Base-by-base conservation (phyloP, 1,140 invertebrate genomes). In the Diabrotica virgifera region DNA sequence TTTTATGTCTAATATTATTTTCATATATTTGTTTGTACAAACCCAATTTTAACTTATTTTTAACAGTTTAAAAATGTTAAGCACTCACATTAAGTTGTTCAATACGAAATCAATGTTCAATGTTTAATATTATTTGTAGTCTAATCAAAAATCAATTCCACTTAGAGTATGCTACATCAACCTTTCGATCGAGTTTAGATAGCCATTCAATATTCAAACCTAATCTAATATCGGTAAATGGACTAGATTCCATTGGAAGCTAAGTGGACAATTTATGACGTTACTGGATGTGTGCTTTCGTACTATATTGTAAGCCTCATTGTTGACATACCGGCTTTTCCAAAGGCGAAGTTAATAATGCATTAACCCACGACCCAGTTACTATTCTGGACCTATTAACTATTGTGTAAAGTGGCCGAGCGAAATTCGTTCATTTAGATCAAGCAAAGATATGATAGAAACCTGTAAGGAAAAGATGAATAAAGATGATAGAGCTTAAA, bases 151-250 rank as follows among this genome's bases (percentile, higher is more conserved):
- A 24, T 24, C 24, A 24, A 24, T 24, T 24, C 4, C 24, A 24
- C 24, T 24, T 24, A 24, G 24, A 24, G 24, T 24, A 24, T 24
- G 24, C 24, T 24, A 24, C 24, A 24, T 24, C 24, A 24, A 24
- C 24, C 24, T 56, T 46, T 46, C n/a, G n/a, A 46, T 46, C 40
- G n/a, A 46, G 40, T 46, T 46, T 46, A 46, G 8, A 46, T n/a
- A 46, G 40, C 8, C 8, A 46, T 46, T 46, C 40, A 46, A 8
- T 46, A n/a, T 46, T 46, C 8, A n/a, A 46, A 46, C 40, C n/a
- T n/a, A 46, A 46, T 46, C 40, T 46, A 46, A 46, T 46, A 46
- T 46, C 40, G 40, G 40, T 46, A 46, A 46, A 46, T 46, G 40
- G 40, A 46, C 8, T 46, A 6, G n/a, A 46, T 46, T 46, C 40